Evolutionary conservation across 2,797 vertebrate species (phyloP), one percentile per base, ranked within the genome.

Genomic region (Mormyrus proboscirostris): DNA sequence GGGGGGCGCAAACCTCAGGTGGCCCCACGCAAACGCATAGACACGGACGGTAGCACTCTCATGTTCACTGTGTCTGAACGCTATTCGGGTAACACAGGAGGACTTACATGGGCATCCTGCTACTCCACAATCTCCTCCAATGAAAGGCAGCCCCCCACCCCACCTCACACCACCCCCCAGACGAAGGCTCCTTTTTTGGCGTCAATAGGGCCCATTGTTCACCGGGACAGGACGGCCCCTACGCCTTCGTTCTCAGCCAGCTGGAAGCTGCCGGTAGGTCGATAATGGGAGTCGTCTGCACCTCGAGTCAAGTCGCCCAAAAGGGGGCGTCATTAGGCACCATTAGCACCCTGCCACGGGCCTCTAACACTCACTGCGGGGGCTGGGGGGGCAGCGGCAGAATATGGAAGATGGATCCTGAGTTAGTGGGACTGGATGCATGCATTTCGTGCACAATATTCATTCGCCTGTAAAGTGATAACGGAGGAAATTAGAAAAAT

Each of bases 301-400:
- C 92, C 91, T 94, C 92, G 95, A 94, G 93, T 96, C 95, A 94
- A 92, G 90, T 83, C 53, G 88, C 92, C 93, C 90, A 92, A 93
- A 94, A 95, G 88, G 69, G 88, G 90, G 73, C 89, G 89, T 90
- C 87, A 91, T 90, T 88, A 89, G 87, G 29, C 73, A 76, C 38
- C 73, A 50, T 76, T 76, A 90, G 88, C 88, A 83, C 91, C 90
- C 89, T 51, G 90, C 91, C 91, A 92, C 69, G 38, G 47, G 89
- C 29, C 59, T 86, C 59, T 73, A 87, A 16, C 84, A 14, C 25
- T 86, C 83, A 47, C 79, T 22, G 22, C 8, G 7, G 82, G 88
- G 62, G 62, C 25, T 65, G 62, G 62, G 62, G 62, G 91, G 90
- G 92, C 92, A 92, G 90, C 69, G 88, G 90, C 91, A 84, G 90